Base-by-base conservation (phyloP, 1,140 invertebrate genomes). In the Sipha flava region DNA sequence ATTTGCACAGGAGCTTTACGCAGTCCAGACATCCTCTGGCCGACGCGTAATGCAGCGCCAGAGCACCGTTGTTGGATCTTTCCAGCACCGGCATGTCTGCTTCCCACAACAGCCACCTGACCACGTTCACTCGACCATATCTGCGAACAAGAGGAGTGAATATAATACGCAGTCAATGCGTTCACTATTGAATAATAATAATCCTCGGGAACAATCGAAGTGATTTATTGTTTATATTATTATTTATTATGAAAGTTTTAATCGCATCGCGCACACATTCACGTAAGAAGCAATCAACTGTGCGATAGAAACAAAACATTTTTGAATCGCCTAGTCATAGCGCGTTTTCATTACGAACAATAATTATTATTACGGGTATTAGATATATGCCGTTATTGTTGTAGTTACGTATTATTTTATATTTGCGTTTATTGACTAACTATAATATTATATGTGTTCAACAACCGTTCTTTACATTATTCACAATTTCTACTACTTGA, bases 1-100 rank as follows among this genome's bases (percentile, higher is more conserved):
- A 91, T 85, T 93, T 91, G 16, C 93, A 89, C 16, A 95, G 87
- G 16, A 95, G 87, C 82, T 92, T 89, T 79, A 95, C 93, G 84
- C 92, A 93, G 84, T 94, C 92, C 62, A 94, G 87, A 84, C 93
- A 94, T 54, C 93, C 93, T 80, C 93, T 87, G 64, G 93, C 92
- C 26, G 92, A 92, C 1, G 94, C 93, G 86, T 95, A 95, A 85
- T 95, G 93, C 64, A 95, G 87, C 79, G 93, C 93, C 79, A 95
- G 87, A 49, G 92, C 91, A 21, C 87, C 87, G 79, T 84, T 86
- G 43, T 84, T 81, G 81, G 85, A 86, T 49, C 85, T 85, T 82
- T 88, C 87, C 80, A 88, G 82, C 26, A 88, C 86, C 79, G 90
- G 88, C 87, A 89, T 89, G 79, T 86, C 85, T 18, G 85, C 85